Evolutionary conservation across 2,888 invertebrate genomes (phyloP).

Genomic region (Ceriagrion tenellum): DNA sequence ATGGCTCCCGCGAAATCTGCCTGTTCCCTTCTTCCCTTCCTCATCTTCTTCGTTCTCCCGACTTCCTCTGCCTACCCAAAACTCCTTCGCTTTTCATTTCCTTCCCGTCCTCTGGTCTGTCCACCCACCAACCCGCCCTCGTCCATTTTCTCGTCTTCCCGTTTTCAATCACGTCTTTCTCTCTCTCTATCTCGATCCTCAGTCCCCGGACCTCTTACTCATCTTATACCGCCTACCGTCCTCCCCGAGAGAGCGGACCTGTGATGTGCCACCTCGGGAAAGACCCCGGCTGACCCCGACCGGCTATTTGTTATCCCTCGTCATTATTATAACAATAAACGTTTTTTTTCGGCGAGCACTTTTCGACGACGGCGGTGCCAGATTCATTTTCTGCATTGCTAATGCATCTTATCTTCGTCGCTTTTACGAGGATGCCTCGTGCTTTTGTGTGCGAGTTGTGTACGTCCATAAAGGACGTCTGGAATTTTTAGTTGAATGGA

Average conservation of each 20-base stretch:
- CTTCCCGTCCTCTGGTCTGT: not conserved
- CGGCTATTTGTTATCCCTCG: not conserved
- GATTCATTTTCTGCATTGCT: not conserved
- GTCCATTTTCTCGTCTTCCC: not conserved
- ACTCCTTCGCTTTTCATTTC: not conserved
- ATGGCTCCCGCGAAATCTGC: constrained; percentile 30
- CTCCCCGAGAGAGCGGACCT: not conserved
- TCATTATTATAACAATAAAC: not conserved
- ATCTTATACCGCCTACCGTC: not conserved
- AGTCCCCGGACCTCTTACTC: not conserved
- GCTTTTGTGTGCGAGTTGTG: not conserved
- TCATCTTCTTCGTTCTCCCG: not conserved
- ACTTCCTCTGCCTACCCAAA: not conserved
- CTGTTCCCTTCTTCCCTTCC: not conserved
- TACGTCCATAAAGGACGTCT: not conserved
- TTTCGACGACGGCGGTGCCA: not conserved
- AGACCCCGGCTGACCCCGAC: not conserved
- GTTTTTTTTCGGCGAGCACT: not conserved
- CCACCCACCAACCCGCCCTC: not conserved
- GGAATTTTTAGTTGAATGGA: not conserved
- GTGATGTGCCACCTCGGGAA: not conserved
- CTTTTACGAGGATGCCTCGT: not conserved
- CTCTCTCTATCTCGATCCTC: not conserved
- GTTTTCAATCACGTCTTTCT: constrained; percentile 22
- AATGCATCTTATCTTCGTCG: not conserved